Evolutionary conservation across 2,113 vertebrate genomes (phyloP).

Genomic region (Python bivittatus): DNA sequence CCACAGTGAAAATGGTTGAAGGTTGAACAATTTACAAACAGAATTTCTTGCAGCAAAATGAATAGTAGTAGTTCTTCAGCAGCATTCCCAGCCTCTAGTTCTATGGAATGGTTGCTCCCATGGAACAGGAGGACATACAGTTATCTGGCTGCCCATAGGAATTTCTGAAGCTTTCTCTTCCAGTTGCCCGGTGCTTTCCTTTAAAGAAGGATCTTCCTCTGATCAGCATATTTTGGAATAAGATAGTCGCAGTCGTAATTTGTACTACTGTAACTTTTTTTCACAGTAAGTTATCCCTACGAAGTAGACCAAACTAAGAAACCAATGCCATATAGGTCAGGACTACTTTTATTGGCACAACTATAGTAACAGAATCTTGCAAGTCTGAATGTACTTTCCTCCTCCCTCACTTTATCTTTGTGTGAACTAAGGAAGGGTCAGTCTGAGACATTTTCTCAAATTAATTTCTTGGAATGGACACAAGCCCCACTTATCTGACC

Average conservation of each 20-base stretch:
- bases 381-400: not conserved
- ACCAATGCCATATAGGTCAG: not conserved
- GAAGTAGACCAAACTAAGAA: not conserved
- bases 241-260: not conserved
- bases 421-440: not conserved
- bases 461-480: not conserved
- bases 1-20: too few species aligned
- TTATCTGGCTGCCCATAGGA: too few species aligned
- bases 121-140: too few species aligned
- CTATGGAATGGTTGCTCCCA: too few species aligned
- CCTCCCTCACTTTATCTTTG: not conserved
- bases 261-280: not conserved
- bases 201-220: not conserved
- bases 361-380: not conserved
- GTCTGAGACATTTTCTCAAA: not conserved
- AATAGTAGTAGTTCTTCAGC: too few species aligned
- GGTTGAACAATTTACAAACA: too few species aligned
- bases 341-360: not conserved
- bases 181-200: not conserved
- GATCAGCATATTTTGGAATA: not conserved
- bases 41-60: too few species aligned
- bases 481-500: not conserved
- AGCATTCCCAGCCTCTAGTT: too few species aligned
- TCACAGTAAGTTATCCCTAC: not conserved
- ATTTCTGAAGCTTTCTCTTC: not conserved